A percentile compares a stretch with the other conserved stretches of the same genome.
These are phyloP conservation scores for Recurvirostra avosetta DNA, from an alignment of 2,113 vertebrate genomes.

Conservation along the genomic window DNA sequence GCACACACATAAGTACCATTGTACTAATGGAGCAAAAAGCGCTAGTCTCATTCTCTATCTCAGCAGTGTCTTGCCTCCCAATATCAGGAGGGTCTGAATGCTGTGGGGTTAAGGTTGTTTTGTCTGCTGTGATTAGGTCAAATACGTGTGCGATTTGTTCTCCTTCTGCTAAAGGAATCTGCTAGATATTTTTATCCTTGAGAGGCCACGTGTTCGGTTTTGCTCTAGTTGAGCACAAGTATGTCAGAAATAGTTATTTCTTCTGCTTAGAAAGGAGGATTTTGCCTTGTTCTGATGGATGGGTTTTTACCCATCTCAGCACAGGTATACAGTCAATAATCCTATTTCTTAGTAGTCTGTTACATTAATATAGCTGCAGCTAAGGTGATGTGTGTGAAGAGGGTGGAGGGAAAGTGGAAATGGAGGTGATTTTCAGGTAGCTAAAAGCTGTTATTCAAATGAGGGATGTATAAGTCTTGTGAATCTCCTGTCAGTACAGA, in stretches of 20 bases:
- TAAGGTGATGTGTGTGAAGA: background rate
- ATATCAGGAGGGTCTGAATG: fast-evolving
- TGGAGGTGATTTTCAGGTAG: background rate
- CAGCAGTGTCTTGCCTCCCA: background rate
- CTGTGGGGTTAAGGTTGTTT: background rate
- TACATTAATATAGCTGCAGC: background rate
- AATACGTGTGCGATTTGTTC: background rate
- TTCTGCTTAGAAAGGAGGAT: background rate
- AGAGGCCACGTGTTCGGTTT: background rate
- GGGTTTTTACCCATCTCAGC: background rate
- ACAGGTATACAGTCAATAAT: background rate
- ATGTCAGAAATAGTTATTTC: background rate
- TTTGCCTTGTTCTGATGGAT: background rate
- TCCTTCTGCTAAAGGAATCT: slow-evolving; percentile 2
- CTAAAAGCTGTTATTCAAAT: background rate
- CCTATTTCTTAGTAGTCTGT: background rate
- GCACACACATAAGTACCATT: background rate
- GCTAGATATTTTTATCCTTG: slow-evolving; percentile 43
- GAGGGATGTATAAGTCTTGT: background rate
- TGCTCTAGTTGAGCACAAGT: background rate
- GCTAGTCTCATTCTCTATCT: background rate
- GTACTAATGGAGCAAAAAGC: background rate
- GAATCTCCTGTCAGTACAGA: background rate
- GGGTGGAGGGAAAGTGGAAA: background rate
- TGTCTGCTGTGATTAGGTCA: slow-evolving; percentile 19